Evolutionary conservation across 1,140 invertebrate genomes (phyloP), one percentile per base, ranked within the genome.

Genomic region (Atopsyche davidsoni): DNA sequence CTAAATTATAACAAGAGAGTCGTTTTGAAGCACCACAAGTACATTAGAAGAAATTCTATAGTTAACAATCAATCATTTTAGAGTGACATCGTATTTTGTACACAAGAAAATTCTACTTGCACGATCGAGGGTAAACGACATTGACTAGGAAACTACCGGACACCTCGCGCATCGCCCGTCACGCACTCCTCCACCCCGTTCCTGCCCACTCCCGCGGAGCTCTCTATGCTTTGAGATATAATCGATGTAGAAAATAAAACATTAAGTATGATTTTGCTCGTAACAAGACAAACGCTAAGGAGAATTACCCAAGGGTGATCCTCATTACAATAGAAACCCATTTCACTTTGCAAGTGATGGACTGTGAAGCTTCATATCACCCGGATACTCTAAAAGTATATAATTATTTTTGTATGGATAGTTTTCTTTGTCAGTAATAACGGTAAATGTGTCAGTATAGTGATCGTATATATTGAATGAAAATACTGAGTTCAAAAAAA

Each of bases 91-190:
- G 48, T 46, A 46, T 46, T 52, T 52, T 52, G 43, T 46, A 47
- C 44, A 48, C 25, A 34, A 48, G 25, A 43, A 34, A 44, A 35
- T 48, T 35, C 23, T 53, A 53, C 42, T 23, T 41, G 38, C 49
- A 39, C 31, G 42, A 41, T 23, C 28, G 46, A 55, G 44, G 46
- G 53, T 55, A 50, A 55, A 55, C 34, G 35, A 55, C 42, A 55
- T 55, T 55, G 53, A 55, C 53, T 55, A 55, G 53, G 46, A 50
- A 55, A 50, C 40, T 39, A 41, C 43, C 23, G 41, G 24, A 16
- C 32, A 21, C 13, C 22, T 11, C 38, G 11, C 22, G 31, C 28
- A 13, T 31, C 6, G 7, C 14, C 14, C 18, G 14, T 14, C 46
- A 23, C 39, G 34, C 13, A 47, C 40, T 3, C 11, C 16, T 16